Percentiles rank a stretch among this genome's conserved stretches.
phyloP scores from a whole-genome alignment of 1,140 invertebrate genomes.

The Temnothorax nylanderi region DNA sequence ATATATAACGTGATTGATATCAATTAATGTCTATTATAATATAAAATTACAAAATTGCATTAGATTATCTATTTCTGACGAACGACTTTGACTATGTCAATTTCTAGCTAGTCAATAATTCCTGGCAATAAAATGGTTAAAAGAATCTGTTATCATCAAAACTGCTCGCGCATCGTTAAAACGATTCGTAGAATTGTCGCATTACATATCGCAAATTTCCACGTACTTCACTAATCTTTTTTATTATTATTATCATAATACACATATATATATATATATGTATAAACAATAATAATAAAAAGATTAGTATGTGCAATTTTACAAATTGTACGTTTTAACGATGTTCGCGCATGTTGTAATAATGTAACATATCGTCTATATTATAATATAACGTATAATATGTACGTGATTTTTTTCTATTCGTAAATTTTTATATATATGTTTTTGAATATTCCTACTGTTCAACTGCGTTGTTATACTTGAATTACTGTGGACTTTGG shows the following conservation, averaged over 20 bases:
- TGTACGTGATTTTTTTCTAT: neutral
- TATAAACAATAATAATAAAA: neutral
- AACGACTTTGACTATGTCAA: neutral
- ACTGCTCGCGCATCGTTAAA: neutral
- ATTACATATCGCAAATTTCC: neutral
- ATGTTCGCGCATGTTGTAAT: neutral
- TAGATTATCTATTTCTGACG: neutral
- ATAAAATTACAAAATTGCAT: neutral
- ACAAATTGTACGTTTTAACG: too few relatives aligned
- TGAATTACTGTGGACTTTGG: neutral
- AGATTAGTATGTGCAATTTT: too few relatives aligned
- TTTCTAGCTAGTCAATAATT: neutral
- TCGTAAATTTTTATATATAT: neutral
- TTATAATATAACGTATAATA: neutral
- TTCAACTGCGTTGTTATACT: neutral
- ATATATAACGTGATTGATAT: neutral
- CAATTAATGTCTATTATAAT: neutral
- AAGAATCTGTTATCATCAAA: neutral
- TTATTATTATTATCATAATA: neutral
- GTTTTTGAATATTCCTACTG: neutral
- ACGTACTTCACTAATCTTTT: neutral
- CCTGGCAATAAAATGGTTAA: neutral
- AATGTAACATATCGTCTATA: neutral
- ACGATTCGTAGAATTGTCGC: neutral
- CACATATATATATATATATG: neutral